phyloP scores from a whole-genome alignment of 2,888 invertebrate species.

The Stenodema calcarata region DNA sequence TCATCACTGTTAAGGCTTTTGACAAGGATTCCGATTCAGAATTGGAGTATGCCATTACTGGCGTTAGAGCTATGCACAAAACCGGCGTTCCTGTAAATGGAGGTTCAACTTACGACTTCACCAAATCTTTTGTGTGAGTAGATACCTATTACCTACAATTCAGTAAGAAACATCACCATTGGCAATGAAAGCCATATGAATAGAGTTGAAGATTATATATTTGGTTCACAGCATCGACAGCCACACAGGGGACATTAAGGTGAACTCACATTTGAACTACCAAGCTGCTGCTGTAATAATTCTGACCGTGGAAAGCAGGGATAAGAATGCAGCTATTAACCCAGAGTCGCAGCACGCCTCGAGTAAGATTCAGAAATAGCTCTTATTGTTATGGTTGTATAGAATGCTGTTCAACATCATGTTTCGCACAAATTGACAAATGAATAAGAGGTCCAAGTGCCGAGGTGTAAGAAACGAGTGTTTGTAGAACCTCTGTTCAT shows the following conservation, averaged over 20 bases:
- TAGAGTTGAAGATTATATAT: no score
- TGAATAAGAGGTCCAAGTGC: no score
- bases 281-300: constrained; percentile 77
- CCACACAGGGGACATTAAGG: constrained; percentile 72
- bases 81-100: constrained; percentile 74
- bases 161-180: background rate
- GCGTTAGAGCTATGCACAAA: constrained; percentile 75
- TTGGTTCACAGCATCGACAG: constrained; percentile 67
- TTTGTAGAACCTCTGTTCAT: no score
- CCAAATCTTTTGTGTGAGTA: constrained; percentile 66
- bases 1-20: constrained; percentile 71
- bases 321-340: constrained; percentile 73
- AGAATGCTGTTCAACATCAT: background rate
- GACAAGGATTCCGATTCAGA: constrained; percentile 76
- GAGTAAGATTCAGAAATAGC: constrained; percentile 48
- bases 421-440: no score
- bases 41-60: constrained; percentile 72
- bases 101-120: constrained; percentile 69
- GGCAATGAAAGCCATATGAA: no score
- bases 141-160: background rate
- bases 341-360: constrained; percentile 70
- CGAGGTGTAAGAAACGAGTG: no score
- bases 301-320: constrained; percentile 73
- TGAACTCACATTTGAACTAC: constrained; percentile 73
- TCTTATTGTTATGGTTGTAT: no score